Percentiles rank a stretch among this genome's conserved stretches.
Conservation (phyloP, 2,888 invertebrate species). For the Drosophila neotestacea region DNA sequence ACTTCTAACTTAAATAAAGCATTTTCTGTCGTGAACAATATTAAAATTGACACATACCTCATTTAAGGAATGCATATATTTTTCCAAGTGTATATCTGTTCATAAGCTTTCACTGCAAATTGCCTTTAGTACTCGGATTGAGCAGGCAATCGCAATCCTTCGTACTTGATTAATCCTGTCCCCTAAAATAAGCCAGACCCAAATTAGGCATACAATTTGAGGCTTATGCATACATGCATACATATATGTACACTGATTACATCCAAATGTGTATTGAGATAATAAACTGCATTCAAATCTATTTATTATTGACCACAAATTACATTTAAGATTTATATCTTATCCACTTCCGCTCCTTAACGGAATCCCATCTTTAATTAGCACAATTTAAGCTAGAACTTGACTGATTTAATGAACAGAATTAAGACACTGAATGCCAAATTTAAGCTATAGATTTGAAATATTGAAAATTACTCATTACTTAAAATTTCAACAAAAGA, state of each 20-base stretch:
- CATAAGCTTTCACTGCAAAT: neutral
- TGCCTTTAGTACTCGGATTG: neutral
- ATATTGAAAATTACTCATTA: too few species aligned
- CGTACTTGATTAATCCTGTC: slow-evolving; percentile 2
- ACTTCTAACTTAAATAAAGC: too few species aligned
- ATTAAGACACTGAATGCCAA: too few species aligned
- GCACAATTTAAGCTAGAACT: too few species aligned
- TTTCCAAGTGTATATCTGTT: neutral
- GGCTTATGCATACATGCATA: slow-evolving; percentile 1
- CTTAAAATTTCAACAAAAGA: too few species aligned
- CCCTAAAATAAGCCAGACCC: neutral
- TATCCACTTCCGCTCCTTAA: neutral
- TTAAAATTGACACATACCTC: too few species aligned
- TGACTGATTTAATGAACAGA: too few species aligned
- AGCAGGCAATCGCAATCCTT: neutral
- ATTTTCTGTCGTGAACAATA: too few species aligned
- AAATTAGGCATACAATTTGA: slow-evolving; percentile 11
- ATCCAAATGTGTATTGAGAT: slow-evolving; percentile 1
- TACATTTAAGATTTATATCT: slow-evolving; percentile 1
- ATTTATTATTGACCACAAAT: neutral
- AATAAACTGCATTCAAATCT: slow-evolving; percentile 7
- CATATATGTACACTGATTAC: slow-evolving; percentile 4
- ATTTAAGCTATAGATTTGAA: too few species aligned
- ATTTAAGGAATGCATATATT: too few species aligned
- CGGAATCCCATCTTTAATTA: neutral